Evolutionary conservation across 2,113 vertebrate species (phyloP), one percentile per base, ranked within the genome.

Genomic region (Eidolon helvum): DNA sequence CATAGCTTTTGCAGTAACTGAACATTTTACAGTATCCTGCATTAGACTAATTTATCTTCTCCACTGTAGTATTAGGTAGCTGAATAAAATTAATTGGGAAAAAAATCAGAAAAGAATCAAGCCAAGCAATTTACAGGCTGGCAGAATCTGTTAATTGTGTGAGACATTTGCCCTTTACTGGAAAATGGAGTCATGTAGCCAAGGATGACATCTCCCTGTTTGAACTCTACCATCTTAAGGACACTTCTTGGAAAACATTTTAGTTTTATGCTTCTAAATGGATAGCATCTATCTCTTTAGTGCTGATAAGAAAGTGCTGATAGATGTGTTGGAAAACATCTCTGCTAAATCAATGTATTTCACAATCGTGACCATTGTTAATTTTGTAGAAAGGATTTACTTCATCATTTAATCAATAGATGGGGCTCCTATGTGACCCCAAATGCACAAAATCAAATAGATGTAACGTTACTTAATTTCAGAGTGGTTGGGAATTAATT

Each of bases 141-240:
- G 91, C 97, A 77, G 95, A 94, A 97, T 97, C 50, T 95, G 65
- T 97, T 97, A 97, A 97, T 97, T 97, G 88, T 9, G 26, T 89
- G 89, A 97, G 82, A 84, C 35, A 94, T 77, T 96, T 97, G 78
- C 68, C 48, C 86, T 97, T 98, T 96, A 72, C 82, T 85, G 48
- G 87, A 77, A 98, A 98, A 86, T 77, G 94, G 92, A 96, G 94
- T 35, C 96, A 90, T 95, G 91, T 68, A 96, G 72, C 43, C 38
- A 97, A 95, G 57, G 95, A 68, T 95, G 6, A 69, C 77, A 82
- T 57, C 69, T 61, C 3, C 26, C 21, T 33, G 38, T n/a, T 0
- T 85, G 90, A 96, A 98, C 33, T 97, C 95, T 83, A 90, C 19
- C 87, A 59, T 88, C 19, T 86, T 96, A 94, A 92, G 35, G 40